phyloP scores from a whole-genome alignment of 1,140 invertebrate species.

The Caenorhabditis tropicalis region DNA sequence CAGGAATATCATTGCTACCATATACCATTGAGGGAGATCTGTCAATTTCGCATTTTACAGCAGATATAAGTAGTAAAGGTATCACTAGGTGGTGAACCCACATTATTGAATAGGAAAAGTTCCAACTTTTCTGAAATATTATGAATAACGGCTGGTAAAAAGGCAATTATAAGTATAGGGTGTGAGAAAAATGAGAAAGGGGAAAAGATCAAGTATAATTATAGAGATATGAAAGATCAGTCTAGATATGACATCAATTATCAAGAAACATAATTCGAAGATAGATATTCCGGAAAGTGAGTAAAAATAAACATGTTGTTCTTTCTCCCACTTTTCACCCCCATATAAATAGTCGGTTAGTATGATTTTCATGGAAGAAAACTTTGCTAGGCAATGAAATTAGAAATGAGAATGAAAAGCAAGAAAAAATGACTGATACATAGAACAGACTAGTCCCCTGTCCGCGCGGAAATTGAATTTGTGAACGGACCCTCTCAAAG shows the following conservation, averaged over 20 bases:
- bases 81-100: slow-evolving; percentile 7
- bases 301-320: neutral
- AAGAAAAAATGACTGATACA: neutral
- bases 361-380: no score
- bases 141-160: neutral
- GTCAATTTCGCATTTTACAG: neutral
- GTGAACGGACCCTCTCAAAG: slow-evolving; percentile 30
- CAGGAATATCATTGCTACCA: neutral
- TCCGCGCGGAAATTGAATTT: slow-evolving; percentile 1
- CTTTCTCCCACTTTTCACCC: neutral
- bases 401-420: neutral
- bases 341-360: no score
- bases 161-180: neutral
- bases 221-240: neutral
- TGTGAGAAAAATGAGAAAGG: neutral
- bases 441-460: slow-evolving; percentile 14
- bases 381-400: no score
- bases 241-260: neutral
- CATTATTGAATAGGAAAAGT: neutral
- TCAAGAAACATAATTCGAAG: neutral
- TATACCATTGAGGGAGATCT: neutral
- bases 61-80: neutral
- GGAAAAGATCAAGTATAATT: neutral
- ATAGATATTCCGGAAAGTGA: neutral
- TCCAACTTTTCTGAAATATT: neutral